These are phyloP conservation scores for Mythimna albipuncta DNA, from an alignment of 2,888 invertebrate genomes.

Conservation along the genomic window DNA sequence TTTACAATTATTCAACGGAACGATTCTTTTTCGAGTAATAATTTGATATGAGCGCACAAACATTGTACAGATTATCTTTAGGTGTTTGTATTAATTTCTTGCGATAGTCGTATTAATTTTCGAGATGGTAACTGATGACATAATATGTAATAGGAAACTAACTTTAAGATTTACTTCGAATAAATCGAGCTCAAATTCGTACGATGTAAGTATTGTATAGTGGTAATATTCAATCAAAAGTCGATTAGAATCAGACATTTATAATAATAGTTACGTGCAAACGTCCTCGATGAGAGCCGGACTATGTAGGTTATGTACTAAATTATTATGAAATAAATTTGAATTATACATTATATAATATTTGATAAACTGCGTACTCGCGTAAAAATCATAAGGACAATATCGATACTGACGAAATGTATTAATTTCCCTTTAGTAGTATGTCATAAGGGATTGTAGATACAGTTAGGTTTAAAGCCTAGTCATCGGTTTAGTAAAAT, in stretches of 20 bases:
- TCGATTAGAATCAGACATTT: slow-evolving; percentile 80
- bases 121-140: slow-evolving; percentile 69
- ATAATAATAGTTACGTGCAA: slow-evolving; percentile 82
- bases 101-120: slow-evolving; percentile 76
- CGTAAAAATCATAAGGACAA: slow-evolving; percentile 90
- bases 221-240: slow-evolving; percentile 80
- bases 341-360: slow-evolving; percentile 85
- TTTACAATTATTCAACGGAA: slow-evolving; percentile 80
- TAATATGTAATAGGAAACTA: slow-evolving; percentile 73
- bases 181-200: slow-evolving; percentile 90
- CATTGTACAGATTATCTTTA: slow-evolving; percentile 86
- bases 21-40: slow-evolving; percentile 81
- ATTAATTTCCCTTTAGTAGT: slow-evolving; percentile 84
- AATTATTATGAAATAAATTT: slow-evolving; percentile 80
- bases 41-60: slow-evolving; percentile 89
- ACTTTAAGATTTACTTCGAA: slow-evolving; percentile 87
- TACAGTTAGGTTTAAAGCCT: slow-evolving; percentile 81
- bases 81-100: slow-evolving; percentile 78
- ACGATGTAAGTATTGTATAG: slow-evolving; percentile 85
- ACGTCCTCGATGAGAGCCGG: slow-evolving; percentile 87
- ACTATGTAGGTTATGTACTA: slow-evolving; percentile 83
- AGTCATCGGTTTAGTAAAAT: slow-evolving; percentile 76
- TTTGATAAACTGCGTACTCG: slow-evolving; percentile 89
- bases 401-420: slow-evolving; percentile 89
- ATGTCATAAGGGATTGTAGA: slow-evolving; percentile 84